A percentile compares a stretch with the other conserved stretches of the same genome.
These are phyloP conservation scores for Eulithis prunata DNA, from an alignment of 2,888 invertebrate genomes.

Conservation along the genomic window DNA sequence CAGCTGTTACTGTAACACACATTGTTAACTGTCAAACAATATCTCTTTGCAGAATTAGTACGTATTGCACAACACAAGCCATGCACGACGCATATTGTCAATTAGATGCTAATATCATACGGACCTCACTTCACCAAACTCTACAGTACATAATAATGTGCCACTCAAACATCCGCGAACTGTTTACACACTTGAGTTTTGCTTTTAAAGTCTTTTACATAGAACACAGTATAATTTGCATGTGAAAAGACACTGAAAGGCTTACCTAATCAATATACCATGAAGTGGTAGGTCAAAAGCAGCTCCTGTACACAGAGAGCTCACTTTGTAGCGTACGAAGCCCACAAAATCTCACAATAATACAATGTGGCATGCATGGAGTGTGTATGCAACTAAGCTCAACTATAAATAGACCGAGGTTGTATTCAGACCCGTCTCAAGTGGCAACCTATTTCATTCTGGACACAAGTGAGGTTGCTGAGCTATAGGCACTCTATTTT, in stretches of 20 bases:
- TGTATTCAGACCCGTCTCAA: constrained; percentile 28
- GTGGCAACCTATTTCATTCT: constrained; percentile 32
- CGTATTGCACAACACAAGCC: too few relatives aligned
- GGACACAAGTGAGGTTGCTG: constrained; percentile 21
- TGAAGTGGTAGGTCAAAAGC: constrained; percentile 43
- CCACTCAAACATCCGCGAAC: neutral
- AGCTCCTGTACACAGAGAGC: neutral
- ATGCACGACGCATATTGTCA: too few relatives aligned
- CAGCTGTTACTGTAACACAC: too few relatives aligned
- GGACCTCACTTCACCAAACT: neutral
- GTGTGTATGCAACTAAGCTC: neutral
- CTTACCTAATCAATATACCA: constrained; percentile 49
- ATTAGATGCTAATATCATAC: too few relatives aligned
- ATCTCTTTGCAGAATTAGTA: too few relatives aligned
- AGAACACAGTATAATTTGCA: constrained; percentile 60
- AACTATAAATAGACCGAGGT: constrained; percentile 23
- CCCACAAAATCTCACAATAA: neutral
- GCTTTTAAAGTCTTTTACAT: constrained; percentile 44
- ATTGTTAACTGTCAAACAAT: too few relatives aligned
- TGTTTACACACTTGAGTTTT: constrained; percentile 12
- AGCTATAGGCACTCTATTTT: neutral
- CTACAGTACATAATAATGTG: constrained; percentile 6
- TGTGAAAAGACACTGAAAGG: constrained; percentile 61
- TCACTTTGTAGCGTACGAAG: neutral
- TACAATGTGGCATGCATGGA: neutral